Conservation (phyloP, 2,113 vertebrate genomes). For the Australoheros scitulus region DNA sequence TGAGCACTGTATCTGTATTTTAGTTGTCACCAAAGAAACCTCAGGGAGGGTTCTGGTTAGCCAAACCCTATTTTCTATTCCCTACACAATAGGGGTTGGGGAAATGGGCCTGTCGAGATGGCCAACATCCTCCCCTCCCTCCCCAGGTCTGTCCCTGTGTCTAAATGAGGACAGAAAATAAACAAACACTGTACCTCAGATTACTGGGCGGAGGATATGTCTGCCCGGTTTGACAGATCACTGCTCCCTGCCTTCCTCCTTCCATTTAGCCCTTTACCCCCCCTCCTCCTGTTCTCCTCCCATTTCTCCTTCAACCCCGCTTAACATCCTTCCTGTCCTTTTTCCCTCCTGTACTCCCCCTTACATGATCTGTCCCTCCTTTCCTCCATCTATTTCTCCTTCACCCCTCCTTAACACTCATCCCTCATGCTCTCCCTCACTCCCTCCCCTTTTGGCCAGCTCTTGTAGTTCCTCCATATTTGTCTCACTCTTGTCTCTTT, state of each 20-base stretch:
- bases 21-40: conserved; percentile 52
- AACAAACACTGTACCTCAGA: conserved; percentile 77
- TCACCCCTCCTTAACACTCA: conserved; percentile 76
- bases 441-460: conserved; percentile 36
- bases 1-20: conserved; percentile 54
- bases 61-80: conserved; percentile 68
- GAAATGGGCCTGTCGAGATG: conserved; percentile 62
- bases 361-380: conserved; percentile 22
- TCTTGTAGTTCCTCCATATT: conserved; percentile 58
- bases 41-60: conserved; percentile 62
- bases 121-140: conserved; percentile 54
- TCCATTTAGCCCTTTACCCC: conserved; percentile 3
- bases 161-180: conserved; percentile 73
- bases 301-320: conserved; percentile 66
- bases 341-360: conserved; percentile 42
- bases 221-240: conserved; percentile 71
- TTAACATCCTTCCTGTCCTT: conserved; percentile 69
- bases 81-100: conserved; percentile 66
- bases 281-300: conserved; percentile 41
- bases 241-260: conserved; percentile 49
- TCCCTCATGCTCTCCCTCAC: conserved; percentile 53
- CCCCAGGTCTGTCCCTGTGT: conserved; percentile 56
- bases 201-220: conserved; percentile 73
- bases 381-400: conserved; percentile 67
- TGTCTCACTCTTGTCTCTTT: conserved; percentile 58